phyloP scores from a whole-genome alignment of 1,140 invertebrate genomes.

The Hyles euphorbiae region DNA sequence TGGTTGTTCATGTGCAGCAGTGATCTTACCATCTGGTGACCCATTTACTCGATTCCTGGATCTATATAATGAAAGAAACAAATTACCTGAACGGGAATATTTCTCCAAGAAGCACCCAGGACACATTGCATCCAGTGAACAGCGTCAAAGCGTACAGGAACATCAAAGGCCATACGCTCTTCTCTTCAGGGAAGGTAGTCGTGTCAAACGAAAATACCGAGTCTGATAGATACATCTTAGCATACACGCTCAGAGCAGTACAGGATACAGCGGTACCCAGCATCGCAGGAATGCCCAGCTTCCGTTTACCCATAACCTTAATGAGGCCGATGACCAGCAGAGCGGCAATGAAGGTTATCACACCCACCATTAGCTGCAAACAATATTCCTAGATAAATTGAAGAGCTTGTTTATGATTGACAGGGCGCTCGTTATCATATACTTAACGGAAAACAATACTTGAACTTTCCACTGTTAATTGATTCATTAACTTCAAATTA shows the following conservation, averaged over 20 bases:
- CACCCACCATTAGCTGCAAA: slow-evolving; percentile 63
- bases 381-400: background rate
- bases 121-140: slow-evolving; percentile 50
- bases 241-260: slow-evolving; percentile 44
- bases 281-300: slow-evolving; percentile 43
- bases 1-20: no score
- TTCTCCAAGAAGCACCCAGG: slow-evolving; percentile 63
- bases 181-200: slow-evolving; percentile 45
- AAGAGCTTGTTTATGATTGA: background rate
- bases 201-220: slow-evolving; percentile 53
- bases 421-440: no score
- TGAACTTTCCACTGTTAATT: no score
- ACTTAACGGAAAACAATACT: no score
- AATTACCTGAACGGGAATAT: slow-evolving; percentile 60
- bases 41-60: no score
- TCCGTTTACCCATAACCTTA: slow-evolving; percentile 72
- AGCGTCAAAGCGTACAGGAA: slow-evolving; percentile 48
- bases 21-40: no score
- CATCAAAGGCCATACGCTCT: slow-evolving; percentile 41
- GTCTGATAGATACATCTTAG: slow-evolving; percentile 31
- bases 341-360: slow-evolving; percentile 50
- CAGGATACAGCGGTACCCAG: slow-evolving; percentile 37
- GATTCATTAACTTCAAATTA: no score
- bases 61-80: no score
- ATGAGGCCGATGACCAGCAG: slow-evolving; percentile 70